phyloP scores from a whole-genome alignment of 2,888 invertebrate genomes.

The Griposia aprilina region DNA sequence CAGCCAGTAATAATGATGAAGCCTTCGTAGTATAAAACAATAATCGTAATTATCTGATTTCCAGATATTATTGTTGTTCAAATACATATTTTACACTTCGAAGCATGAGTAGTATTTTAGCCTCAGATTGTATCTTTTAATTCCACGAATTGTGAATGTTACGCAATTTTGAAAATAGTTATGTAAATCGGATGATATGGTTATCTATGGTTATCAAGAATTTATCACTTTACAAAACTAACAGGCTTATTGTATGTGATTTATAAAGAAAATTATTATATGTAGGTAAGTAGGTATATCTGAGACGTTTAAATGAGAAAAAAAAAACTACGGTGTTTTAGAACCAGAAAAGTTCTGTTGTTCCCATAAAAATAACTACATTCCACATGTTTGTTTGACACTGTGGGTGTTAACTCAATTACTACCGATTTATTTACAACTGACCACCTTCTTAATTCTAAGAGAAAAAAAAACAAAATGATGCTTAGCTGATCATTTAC shows the following conservation, averaged over 20 bases:
- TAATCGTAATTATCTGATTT: slow-evolving; percentile 25
- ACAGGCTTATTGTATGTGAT: neutral
- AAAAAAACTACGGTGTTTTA: neutral
- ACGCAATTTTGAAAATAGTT: slow-evolving; percentile 3
- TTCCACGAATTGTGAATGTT: slow-evolving; percentile 2
- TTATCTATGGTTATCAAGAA: slow-evolving; percentile 11
- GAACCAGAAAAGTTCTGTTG: neutral
- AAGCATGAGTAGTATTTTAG: slow-evolving; percentile 4
- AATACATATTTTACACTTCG: slow-evolving; percentile 2
- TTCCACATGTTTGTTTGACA: neutral
- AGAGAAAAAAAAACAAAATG: neutral
- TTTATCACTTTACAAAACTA: slow-evolving; percentile 5
- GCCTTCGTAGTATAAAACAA: slow-evolving; percentile 15
- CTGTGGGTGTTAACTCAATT: neutral
- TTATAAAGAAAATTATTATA: no score
- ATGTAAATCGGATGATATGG: neutral
- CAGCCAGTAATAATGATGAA: slow-evolving; percentile 32
- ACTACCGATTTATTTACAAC: neutral
- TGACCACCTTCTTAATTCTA: neutral
- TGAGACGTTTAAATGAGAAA: neutral
- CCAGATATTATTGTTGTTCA: slow-evolving; percentile 1
- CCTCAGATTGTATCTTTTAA: slow-evolving; percentile 10
- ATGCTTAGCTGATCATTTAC: neutral
- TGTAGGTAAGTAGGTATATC: neutral
- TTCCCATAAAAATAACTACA: neutral